Base-by-base conservation (phyloP, 2,888 invertebrate species). In the Cryptocephalus primarius region DNA sequence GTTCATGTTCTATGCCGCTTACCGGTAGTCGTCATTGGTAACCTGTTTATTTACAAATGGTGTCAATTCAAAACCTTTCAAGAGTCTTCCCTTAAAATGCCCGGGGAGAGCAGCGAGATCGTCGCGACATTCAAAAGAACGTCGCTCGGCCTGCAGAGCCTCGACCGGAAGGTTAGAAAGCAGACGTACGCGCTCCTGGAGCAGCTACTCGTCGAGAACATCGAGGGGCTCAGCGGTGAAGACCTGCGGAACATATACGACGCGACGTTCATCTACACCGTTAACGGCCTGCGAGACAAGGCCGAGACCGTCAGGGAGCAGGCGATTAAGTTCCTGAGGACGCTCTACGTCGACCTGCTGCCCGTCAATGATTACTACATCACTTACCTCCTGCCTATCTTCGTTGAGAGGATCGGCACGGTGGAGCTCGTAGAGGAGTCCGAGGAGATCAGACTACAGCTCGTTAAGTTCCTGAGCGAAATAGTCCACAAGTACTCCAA, bases 391-490 rank as follows among this genome's bases (percentile, higher is more conserved):
- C 72, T 92, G 33, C 86, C 89, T 1, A 78, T 85, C 1, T 64
- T 93, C 49, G 78, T 81, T 1, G 83, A 84, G 56, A 79, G 91
- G 49, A 77, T 94, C 53, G 89, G 88, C 0, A 79, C 80, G 46
- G 77, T 81, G 36, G 90, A 91, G 65, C 75, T 85, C 39, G 62
- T 76, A 4, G 84, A 85, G 63, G 67, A 75, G 36, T 82, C 82
- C 0, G 94, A 95, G 71, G 94, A 95, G 74, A 76, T 93, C 39
- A 79, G 93, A 31, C 65, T 89, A 9, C 70, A 79, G 38, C 73
- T 86, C 43, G 67, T 91, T 1, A 64, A 74, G 47, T 74, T 92
- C 40, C 66, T 90, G n/a, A 73, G 75, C 47, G 68, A 73, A 39
- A 75, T 93, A 53, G 70, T 91, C 40, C 14, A 39, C 10, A 59